These are phyloP conservation scores for Triplophysa tibetana DNA, from an alignment of 2,113 vertebrate genomes.

Conservation along the genomic window DNA sequence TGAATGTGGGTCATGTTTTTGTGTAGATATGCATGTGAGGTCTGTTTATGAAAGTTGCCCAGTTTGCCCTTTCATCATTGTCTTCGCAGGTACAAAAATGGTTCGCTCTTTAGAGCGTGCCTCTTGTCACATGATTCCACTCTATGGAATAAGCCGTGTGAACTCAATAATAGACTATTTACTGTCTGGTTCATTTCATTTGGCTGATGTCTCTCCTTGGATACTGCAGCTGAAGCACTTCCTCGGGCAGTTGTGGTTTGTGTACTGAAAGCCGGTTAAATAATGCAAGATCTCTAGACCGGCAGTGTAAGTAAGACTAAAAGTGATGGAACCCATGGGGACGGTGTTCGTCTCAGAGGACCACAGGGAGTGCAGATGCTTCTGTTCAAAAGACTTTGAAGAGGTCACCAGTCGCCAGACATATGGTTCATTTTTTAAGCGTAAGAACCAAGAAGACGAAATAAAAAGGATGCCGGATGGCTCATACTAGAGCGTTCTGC, in stretches of 20 bases:
- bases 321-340: constrained; percentile 39
- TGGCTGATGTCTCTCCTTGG: constrained; percentile 23
- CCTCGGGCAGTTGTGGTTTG: constrained; percentile 36
- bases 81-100: not conserved
- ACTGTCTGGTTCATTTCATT: constrained; percentile 41
- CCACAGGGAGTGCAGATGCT: not conserved
- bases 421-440: not conserved
- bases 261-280: constrained; percentile 48
- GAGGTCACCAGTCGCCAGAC: not conserved
- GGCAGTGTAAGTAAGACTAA: constrained; percentile 54
- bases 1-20: too few species aligned
- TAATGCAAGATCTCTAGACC: constrained; percentile 52
- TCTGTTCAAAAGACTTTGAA: constrained; percentile 1
- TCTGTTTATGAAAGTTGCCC: not conserved
- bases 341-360: not conserved
- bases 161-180: constrained; percentile 40
- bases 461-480: not conserved
- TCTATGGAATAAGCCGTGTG: constrained; percentile 14
- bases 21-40: not conserved
- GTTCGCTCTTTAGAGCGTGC: not conserved
- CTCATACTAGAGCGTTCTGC: not conserved
- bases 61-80: not conserved
- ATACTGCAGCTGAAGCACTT: constrained; percentile 36
- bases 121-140: not conserved
- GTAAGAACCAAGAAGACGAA: not conserved